Percentiles rank a stretch among this genome's conserved stretches.
Conservation (phyloP, 1,140 invertebrate species). For the Pseudobourletiella spinata region DNA sequence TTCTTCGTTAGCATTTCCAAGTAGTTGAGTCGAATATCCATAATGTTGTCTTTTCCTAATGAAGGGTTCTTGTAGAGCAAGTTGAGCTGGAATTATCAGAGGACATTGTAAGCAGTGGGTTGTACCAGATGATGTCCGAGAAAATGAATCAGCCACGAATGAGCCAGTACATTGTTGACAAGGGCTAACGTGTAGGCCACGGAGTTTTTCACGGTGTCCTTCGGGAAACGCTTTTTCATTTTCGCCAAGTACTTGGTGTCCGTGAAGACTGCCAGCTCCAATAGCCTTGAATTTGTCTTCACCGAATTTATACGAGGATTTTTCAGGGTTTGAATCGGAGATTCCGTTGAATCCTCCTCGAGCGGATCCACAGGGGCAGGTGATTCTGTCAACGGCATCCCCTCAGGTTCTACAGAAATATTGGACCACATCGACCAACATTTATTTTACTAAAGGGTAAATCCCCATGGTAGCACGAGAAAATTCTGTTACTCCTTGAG, state of each 20-base stretch:
- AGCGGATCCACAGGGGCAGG: too few species aligned
- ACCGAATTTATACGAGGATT: too few species aligned
- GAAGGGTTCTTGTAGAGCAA: conserved; percentile 7
- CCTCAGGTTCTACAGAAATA: too few species aligned
- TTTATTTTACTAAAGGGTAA: too few species aligned
- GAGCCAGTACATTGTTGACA: background rate
- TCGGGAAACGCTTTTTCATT: background rate
- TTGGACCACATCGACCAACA: too few species aligned
- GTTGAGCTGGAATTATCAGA: too few species aligned
- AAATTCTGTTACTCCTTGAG: too few species aligned
- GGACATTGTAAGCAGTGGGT: background rate
- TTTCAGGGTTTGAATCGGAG: too few species aligned
- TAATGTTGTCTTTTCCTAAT: background rate
- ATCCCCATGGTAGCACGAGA: too few species aligned
- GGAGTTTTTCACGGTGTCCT: background rate
- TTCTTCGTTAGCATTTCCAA: background rate
- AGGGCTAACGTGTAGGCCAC: background rate
- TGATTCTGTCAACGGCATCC: too few species aligned
- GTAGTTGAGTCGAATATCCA: conserved; percentile 4
- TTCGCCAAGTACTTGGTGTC: background rate
- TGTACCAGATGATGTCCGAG: background rate
- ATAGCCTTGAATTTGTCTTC: background rate
- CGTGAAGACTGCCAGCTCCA: conserved; percentile 8
- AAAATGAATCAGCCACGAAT: background rate
- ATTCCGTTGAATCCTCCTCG: too few species aligned